A percentile compares a stretch with the other conserved stretches of the same genome.
Evolutionary conservation across 2,797 vertebrate genomes (phyloP).

Genomic region (Pantherophis alleghaniensis): DNA sequence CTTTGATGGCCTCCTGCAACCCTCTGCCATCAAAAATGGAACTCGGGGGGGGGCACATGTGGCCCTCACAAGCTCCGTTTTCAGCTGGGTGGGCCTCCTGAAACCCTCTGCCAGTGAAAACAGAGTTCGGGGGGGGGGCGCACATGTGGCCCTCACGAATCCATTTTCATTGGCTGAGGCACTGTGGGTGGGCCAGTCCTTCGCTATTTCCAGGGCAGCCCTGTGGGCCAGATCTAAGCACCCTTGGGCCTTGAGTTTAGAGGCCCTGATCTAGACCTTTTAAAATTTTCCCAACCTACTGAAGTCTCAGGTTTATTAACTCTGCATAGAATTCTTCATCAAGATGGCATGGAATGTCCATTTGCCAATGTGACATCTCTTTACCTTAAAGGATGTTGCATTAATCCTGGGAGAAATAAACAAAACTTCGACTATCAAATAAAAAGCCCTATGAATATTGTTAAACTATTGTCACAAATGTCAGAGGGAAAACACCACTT

Average conservation of each 20-base stretch:
- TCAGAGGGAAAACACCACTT: neutral
- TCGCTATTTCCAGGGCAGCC: no score
- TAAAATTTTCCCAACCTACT: neutral
- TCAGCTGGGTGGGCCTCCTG: no score
- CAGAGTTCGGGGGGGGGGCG: no score
- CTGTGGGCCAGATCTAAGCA: no score
- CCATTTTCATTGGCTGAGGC: no score
- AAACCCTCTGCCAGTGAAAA: no score
- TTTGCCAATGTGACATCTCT: neutral
- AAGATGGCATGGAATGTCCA: neutral
- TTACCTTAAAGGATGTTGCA: neutral
- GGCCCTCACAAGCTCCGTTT: no score
- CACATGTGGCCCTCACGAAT: rapidly evolving
- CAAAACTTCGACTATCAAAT: neutral
- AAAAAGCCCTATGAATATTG: neutral
- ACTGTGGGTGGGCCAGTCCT: no score
- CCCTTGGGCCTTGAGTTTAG: no score
- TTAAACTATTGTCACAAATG: neutral
- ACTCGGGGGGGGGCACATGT: rapidly evolving
- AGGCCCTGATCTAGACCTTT: neutral
- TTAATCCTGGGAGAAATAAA: neutral
- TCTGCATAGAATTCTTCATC: neutral
- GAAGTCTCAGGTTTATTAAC: neutral
- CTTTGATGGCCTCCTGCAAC: no score
- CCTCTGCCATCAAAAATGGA: no score